A percentile compares a stretch with the other conserved stretches of the same genome.
phyloP scores from a whole-genome alignment of 1,140 invertebrate species.

The Caenorhabditis briggsae region DNA sequence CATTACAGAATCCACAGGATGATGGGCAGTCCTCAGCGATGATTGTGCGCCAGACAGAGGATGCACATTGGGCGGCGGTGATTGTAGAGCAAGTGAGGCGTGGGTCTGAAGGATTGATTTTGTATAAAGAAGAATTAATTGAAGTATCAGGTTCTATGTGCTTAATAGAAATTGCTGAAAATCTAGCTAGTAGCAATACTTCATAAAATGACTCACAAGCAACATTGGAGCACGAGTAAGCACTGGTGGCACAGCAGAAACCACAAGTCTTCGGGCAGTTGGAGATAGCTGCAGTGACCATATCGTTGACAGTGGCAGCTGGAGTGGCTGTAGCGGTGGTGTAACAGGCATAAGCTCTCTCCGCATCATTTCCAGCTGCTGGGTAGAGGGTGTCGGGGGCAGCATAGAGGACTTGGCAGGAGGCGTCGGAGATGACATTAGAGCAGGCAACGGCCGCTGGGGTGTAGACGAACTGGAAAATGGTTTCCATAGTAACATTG shows the following conservation, averaged over 20 bases:
- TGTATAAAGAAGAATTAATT: background rate
- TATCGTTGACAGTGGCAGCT: background rate
- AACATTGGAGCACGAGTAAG: constrained; percentile 36
- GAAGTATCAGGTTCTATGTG: too few relatives aligned
- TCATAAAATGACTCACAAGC: background rate
- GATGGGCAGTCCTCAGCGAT: constrained; percentile 58
- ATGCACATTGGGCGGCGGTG: constrained; percentile 35
- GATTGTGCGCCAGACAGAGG: constrained; percentile 38
- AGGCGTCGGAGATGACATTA: constrained; percentile 43
- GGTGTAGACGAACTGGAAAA: constrained; percentile 36
- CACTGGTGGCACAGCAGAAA: constrained; percentile 37
- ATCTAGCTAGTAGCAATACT: too few relatives aligned
- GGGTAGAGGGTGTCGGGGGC: constrained; percentile 16
- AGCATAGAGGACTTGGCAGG: constrained; percentile 35
- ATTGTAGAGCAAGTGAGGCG: constrained; percentile 22
- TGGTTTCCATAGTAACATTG: background rate
- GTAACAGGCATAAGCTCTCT: constrained; percentile 36
- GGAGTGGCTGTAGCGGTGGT: constrained; percentile 1
- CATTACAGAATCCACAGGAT: constrained; percentile 54
- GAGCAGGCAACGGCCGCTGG: constrained; percentile 28
- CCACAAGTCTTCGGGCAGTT: constrained; percentile 52
- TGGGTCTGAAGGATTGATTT: constrained; percentile 24
- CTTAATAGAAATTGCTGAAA: too few relatives aligned
- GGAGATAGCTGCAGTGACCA: constrained; percentile 4
- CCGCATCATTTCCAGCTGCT: constrained; percentile 39